These are phyloP conservation scores for Teleiodes luculella DNA, from an alignment of 2,888 invertebrate genomes.

Conservation along the genomic window DNA sequence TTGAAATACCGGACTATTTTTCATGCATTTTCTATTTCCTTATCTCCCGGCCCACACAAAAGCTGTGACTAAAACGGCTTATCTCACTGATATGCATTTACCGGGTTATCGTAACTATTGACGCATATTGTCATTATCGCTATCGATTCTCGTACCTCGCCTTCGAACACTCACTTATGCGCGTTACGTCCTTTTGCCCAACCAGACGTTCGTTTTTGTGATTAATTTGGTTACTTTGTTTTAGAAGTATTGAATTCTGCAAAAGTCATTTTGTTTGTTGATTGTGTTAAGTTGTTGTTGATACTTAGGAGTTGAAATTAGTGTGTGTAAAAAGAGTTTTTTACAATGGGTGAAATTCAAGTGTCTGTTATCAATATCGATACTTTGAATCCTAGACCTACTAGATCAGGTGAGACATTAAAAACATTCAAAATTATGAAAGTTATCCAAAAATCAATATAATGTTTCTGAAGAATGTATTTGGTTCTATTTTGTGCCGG, in stretches of 20 bases:
- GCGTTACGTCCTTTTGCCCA: not conserved
- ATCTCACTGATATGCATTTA: slow-evolving; percentile 52
- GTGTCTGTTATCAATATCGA: slow-evolving; percentile 37
- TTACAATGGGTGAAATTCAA: slow-evolving; percentile 13
- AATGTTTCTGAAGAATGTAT: no score
- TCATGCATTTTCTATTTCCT: not conserved
- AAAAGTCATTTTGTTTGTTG: no score
- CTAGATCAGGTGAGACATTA: slow-evolving; percentile 31
- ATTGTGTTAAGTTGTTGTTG: no score
- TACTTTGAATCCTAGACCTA: slow-evolving; percentile 42
- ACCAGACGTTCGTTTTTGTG: not conserved
- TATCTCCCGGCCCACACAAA: not conserved
- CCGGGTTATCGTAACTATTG: slow-evolving; percentile 55
- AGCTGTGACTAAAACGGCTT: slow-evolving; percentile 28
- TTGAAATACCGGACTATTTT: not conserved
- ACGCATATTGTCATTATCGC: slow-evolving; percentile 49
- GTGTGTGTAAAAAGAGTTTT: no score
- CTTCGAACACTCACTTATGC: not conserved
- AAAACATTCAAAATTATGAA: no score
- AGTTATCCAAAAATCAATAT: no score
- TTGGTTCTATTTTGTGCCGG: no score
- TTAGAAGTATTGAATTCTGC: not conserved
- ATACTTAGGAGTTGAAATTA: no score
- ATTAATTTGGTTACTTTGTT: not conserved
- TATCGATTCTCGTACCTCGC: slow-evolving; percentile 34